phyloP scores from a whole-genome alignment of 2,888 invertebrate species.

The Penaeus monodon region DNA sequence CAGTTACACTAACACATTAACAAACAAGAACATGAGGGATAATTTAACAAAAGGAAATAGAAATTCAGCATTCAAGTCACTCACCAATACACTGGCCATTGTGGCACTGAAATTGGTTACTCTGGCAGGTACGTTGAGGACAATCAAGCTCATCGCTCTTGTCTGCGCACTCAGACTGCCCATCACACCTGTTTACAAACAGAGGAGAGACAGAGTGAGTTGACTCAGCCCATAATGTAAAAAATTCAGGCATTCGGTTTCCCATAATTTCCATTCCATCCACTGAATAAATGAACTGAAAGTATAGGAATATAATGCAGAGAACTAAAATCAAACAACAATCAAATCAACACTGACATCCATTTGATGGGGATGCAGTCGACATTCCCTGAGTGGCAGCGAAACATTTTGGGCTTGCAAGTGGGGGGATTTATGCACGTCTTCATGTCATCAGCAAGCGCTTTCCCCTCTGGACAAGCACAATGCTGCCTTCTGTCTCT shows the following conservation, averaged over 20 bases:
- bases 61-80: conserved; percentile 27
- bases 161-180: conserved; percentile 85
- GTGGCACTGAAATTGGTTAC: conserved; percentile 80
- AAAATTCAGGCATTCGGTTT: neutral
- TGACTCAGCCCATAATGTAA: neutral
- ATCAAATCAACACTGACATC: conserved; percentile 34
- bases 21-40: too few species aligned
- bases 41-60: too few species aligned
- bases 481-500: conserved; percentile 27
- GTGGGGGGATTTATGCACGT: conserved; percentile 79
- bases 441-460: conserved; percentile 71
- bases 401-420: conserved; percentile 81
- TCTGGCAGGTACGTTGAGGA: conserved; percentile 80
- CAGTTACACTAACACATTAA: too few species aligned
- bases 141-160: conserved; percentile 84
- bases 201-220: neutral
- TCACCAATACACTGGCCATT: conserved; percentile 79
- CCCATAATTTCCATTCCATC: too few species aligned
- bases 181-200: conserved; percentile 77
- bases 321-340: neutral
- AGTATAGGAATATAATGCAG: neutral
- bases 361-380: conserved; percentile 61
- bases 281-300: neutral
- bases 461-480: conserved; percentile 54
- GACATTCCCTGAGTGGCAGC: conserved; percentile 72